These are phyloP conservation scores for Aplidium turbinatum DNA, from an alignment of 23 tunicate species.

Conservation along the genomic window DNA sequence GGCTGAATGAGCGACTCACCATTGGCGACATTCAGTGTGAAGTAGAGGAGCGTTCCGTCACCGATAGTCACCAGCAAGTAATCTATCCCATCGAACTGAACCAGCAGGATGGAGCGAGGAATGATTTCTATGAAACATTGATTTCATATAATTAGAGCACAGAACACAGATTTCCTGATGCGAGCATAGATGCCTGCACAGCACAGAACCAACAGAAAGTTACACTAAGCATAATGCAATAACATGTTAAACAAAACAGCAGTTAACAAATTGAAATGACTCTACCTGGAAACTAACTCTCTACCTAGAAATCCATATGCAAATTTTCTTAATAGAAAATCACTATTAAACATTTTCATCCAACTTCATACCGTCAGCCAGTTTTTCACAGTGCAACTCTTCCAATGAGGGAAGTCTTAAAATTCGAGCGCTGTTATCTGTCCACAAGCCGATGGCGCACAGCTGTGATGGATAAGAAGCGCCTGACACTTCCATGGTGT, in stretches of 20 bases:
- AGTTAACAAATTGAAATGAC: too few species aligned
- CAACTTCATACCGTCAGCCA: conserved; percentile 54
- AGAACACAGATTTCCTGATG: not conserved
- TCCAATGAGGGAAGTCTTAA: conserved; percentile 64
- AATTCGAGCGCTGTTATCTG: conserved; percentile 78
- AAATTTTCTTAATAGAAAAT: too few species aligned
- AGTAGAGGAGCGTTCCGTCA: conserved; percentile 87
- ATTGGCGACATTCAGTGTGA: conserved; percentile 48
- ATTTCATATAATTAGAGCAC: not conserved
- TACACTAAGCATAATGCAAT: too few species aligned
- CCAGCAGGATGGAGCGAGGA: conserved; percentile 88
- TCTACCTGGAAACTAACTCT: not conserved
- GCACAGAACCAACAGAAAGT: too few species aligned
- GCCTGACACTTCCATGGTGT: conserved; percentile 29
- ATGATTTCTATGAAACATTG: conserved; percentile 71
- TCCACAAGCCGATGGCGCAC: conserved; percentile 97
- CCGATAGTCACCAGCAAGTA: conserved; percentile 93
- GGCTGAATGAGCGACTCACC: too few species aligned
- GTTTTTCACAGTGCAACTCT: conserved; percentile 63
- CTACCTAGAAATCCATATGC: not conserved
- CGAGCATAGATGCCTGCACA: not conserved
- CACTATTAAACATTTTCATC: too few species aligned
- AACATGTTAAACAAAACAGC: not conserved
- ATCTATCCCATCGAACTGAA: conserved; percentile 75
- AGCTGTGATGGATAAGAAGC: conserved; percentile 22